phyloP scores from a whole-genome alignment of 2,888 invertebrate genomes.

The Rotaria sp. region DNA sequence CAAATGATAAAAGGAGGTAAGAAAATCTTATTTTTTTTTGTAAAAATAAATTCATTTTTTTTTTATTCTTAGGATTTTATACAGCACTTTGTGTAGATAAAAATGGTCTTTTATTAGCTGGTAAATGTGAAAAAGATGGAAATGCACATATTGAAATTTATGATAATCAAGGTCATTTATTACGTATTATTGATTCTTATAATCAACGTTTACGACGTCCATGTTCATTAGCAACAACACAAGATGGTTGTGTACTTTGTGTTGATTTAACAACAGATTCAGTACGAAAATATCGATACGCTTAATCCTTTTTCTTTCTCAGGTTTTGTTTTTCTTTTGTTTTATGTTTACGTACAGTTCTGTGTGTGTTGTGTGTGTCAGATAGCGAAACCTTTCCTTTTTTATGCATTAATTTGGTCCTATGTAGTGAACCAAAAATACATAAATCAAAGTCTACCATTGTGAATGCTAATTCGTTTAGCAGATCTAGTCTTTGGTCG shows the following conservation, averaged over 20 bases:
- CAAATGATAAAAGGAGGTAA: background rate
- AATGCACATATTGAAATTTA: conserved; percentile 35
- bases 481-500: too few relatives aligned
- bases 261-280: conserved; percentile 37
- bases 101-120: conserved; percentile 35
- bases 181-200: conserved; percentile 33
- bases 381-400: background rate
- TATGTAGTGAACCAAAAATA: too few relatives aligned
- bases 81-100: conserved; percentile 39
- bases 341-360: background rate
- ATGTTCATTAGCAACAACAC: conserved; percentile 33
- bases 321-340: background rate
- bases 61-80: conserved; percentile 21
- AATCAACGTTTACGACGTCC: conserved; percentile 33
- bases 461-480: too few relatives aligned
- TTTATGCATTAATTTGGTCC: background rate
- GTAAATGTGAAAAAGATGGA: conserved; percentile 34
- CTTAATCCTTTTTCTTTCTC: background rate
- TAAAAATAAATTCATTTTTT: background rate
- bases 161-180: conserved; percentile 26
- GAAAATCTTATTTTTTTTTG: background rate
- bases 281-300: conserved; percentile 17
- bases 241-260: conserved; percentile 34
- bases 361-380: background rate
- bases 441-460: too few relatives aligned